These are phyloP conservation scores for Phoxinus phoxinus DNA, from an alignment of 2,113 vertebrate genomes.

Conservation along the genomic window DNA sequence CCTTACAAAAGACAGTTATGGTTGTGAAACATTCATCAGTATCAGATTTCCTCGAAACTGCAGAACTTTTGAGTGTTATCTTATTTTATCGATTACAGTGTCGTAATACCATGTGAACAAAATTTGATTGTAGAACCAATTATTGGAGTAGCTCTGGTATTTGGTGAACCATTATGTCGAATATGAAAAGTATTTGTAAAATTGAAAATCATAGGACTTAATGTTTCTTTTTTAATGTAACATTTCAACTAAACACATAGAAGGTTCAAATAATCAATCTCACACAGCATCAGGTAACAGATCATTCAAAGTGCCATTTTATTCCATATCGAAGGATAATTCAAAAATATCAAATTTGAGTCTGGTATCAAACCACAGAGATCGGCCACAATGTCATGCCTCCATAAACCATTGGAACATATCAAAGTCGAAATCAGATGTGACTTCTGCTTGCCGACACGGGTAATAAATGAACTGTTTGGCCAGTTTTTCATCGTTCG, in stretches of 20 bases:
- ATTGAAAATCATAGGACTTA: too few species aligned
- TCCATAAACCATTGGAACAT: slow-evolving; percentile 46
- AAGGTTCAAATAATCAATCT: slow-evolving; percentile 37
- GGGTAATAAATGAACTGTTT: slow-evolving; percentile 66
- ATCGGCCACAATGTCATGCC: slow-evolving; percentile 50
- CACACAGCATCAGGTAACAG: slow-evolving; percentile 51
- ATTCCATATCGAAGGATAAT: slow-evolving; percentile 67
- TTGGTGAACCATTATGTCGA: not conserved
- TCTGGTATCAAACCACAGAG: slow-evolving; percentile 56
- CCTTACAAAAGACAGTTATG: not conserved
- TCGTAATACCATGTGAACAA: not conserved
- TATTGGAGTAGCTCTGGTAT: not conserved
- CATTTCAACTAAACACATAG: not conserved
- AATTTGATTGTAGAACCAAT: not conserved
- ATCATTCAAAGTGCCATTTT: slow-evolving; percentile 70
- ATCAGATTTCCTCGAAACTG: not conserved
- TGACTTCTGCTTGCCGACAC: slow-evolving; percentile 60
- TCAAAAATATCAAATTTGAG: slow-evolving; percentile 60
- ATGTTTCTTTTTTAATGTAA: not conserved
- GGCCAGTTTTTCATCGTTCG: slow-evolving; percentile 55
- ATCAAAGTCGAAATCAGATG: slow-evolving; percentile 58
- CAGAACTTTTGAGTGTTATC: not conserved
- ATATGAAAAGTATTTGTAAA: not conserved
- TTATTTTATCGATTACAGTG: not conserved
- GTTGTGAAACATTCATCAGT: not conserved